Base-by-base conservation (phyloP, 2,113 vertebrate species). In the Lepisosteus oculatus region DNA sequence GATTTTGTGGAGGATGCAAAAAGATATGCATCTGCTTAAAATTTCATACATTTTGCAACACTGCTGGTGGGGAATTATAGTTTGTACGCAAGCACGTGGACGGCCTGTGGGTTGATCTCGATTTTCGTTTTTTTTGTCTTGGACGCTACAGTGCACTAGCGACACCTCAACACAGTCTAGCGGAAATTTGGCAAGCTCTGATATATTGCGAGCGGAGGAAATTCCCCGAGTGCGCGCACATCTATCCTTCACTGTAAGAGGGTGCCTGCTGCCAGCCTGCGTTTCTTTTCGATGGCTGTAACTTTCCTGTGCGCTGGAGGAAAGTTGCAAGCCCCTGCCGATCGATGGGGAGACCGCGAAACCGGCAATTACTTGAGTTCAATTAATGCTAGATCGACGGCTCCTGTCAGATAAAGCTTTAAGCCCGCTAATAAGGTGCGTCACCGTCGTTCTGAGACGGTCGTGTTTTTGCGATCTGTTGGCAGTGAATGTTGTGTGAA, bases 341-440 rank as follows among this genome's bases (percentile, higher is more conserved):
- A 66, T 66, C 64, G 45, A 47, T 47, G 64, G 43, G 64, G 14
- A 7, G 64, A 66, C 43, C 15, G 64, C n/a, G 62, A n/a, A 45
- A 44, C 64, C 13, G 13, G 64, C 64, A 7, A 44, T 66, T 47
- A 47, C 64, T 43, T 13, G 43, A 14, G 14, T 66, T 66, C 64
- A 66, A 47, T 66, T 47, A 66, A 66, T 43, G 6, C 43, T 5
- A 43, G 2, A 47, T 66, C 64, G 64, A 47, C 64, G 11, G 43
- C 8, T 66, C 42, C 43, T 15, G 64, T 47, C 43, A 7, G 64
- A 12, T 44, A 43, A 47, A 43, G 13, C 13, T 11, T 42, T 45
- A 13, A n/a, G 64, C 11, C 64, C 8, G 44, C 64, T 66, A 66
- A 66, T 47, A 44, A 66, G 64, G 43, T 47, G 12, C 42, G 11